Conservation (phyloP, 2,113 vertebrate genomes). For the Cettia cetti region DNA sequence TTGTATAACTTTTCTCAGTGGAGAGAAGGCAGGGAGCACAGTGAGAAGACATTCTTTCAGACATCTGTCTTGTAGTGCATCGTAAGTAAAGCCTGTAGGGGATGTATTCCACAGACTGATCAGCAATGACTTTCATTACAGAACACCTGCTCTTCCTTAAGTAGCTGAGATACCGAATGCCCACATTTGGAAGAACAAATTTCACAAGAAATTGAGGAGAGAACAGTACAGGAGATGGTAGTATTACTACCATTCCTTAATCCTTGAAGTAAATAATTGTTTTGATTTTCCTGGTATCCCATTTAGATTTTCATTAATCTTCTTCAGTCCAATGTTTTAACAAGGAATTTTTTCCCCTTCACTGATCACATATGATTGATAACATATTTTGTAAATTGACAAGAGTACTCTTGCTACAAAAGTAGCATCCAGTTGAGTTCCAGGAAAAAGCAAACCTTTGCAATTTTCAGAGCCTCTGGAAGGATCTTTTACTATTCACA, state of each 20-base stretch:
- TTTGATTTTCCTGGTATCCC: background rate
- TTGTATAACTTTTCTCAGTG: background rate
- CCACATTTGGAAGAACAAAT: background rate
- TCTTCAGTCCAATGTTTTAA: background rate
- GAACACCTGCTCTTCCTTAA: background rate
- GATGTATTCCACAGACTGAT: background rate
- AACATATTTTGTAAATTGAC: background rate
- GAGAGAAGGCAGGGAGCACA: background rate
- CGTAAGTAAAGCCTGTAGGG: background rate
- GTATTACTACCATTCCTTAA: background rate
- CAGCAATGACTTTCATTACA: background rate
- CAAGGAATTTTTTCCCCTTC: background rate
- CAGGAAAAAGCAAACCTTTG: background rate
- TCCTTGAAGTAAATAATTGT: background rate
- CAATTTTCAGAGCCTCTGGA: background rate
- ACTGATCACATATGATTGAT: background rate
- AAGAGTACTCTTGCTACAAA: background rate
- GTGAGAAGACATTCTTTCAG: background rate
- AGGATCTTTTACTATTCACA: background rate
- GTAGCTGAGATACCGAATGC: background rate
- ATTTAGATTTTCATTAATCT: background rate
- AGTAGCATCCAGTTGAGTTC: background rate
- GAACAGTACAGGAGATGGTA: background rate
- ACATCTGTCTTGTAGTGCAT: background rate
- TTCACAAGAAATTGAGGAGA: background rate